phyloP scores from a whole-genome alignment of 2,113 vertebrate species.

The Recurvirostra avosetta region DNA sequence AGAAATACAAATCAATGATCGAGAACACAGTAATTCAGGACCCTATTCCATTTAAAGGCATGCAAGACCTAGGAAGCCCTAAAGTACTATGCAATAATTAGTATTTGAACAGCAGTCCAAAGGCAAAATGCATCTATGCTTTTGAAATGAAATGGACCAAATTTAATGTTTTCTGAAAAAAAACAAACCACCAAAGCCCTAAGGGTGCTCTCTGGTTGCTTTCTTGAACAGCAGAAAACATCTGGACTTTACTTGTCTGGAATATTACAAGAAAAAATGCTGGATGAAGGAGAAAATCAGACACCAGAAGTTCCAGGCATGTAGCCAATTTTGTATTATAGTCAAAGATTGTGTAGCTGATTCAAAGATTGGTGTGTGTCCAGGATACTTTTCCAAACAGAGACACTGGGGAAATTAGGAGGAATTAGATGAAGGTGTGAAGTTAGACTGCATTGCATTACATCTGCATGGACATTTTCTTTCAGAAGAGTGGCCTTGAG shows the following conservation, averaged over 20 bases:
- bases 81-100: neutral
- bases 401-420: conserved; percentile 25
- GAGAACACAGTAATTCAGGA: neutral
- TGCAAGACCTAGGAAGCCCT: neutral
- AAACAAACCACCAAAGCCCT: neutral
- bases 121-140: neutral
- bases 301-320: conserved; percentile 25
- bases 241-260: conserved; percentile 4
- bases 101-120: neutral
- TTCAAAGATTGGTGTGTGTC: neutral
- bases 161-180: neutral
- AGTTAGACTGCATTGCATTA: neutral
- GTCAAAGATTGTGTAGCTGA: neutral
- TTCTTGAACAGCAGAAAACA: conserved; percentile 12
- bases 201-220: neutral
- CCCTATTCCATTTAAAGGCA: neutral
- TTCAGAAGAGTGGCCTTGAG: neutral
- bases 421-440: conserved; percentile 24
- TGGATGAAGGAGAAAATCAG: conserved; percentile 21
- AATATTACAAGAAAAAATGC: neutral
- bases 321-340: neutral
- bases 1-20: neutral
- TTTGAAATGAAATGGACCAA: neutral
- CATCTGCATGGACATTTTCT: neutral
- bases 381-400: neutral